Evolutionary conservation across 2,888 invertebrate genomes (phyloP).

Genomic region (Drosophila neonasuta): DNA sequence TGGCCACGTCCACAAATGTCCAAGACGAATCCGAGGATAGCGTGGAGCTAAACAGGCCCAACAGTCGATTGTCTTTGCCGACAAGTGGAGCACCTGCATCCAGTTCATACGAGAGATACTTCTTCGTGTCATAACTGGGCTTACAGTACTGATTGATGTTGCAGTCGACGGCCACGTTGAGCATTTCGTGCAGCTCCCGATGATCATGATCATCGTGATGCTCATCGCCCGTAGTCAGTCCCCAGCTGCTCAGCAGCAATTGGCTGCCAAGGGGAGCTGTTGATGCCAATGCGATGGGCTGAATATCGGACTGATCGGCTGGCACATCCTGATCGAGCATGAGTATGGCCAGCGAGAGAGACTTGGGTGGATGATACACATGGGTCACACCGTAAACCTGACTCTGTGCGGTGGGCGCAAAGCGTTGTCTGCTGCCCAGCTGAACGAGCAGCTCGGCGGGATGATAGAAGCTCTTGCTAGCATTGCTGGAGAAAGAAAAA

Average conservation of each 20-base stretch:
- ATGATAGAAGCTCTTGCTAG: slow-evolving; percentile 60
- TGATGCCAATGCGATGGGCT: slow-evolving; percentile 62
- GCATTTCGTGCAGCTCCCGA: slow-evolving; percentile 54
- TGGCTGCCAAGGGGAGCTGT: background rate
- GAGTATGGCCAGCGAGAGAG: slow-evolving; percentile 71
- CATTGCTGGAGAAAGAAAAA: slow-evolving; percentile 26
- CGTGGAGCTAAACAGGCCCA: slow-evolving; percentile 39
- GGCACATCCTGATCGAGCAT: slow-evolving; percentile 77
- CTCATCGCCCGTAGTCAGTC: slow-evolving; percentile 19
- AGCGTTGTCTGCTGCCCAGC: slow-evolving; percentile 70
- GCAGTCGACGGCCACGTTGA: slow-evolving; percentile 37
- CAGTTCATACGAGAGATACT: slow-evolving; percentile 10
- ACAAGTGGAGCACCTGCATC: slow-evolving; percentile 63
- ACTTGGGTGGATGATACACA: slow-evolving; percentile 63
- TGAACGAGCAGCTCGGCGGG: slow-evolving; percentile 77
- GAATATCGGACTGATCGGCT: slow-evolving; percentile 52
- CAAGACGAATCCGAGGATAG: slow-evolving; percentile 11
- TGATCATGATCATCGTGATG: background rate
- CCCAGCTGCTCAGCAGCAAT: slow-evolving; percentile 61
- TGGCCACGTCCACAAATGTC: slow-evolving; percentile 46
- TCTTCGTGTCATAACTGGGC: slow-evolving; percentile 5
- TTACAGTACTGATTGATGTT: background rate
- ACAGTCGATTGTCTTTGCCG: slow-evolving; percentile 41
- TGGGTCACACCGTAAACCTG: slow-evolving; percentile 74
- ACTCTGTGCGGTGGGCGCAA: slow-evolving; percentile 55